Percentiles rank a stretch among this genome's conserved stretches.
These are phyloP conservation scores for Hydrotaea cyrtoneurina DNA, from an alignment of 2,888 invertebrate species.

Conservation along the genomic window DNA sequence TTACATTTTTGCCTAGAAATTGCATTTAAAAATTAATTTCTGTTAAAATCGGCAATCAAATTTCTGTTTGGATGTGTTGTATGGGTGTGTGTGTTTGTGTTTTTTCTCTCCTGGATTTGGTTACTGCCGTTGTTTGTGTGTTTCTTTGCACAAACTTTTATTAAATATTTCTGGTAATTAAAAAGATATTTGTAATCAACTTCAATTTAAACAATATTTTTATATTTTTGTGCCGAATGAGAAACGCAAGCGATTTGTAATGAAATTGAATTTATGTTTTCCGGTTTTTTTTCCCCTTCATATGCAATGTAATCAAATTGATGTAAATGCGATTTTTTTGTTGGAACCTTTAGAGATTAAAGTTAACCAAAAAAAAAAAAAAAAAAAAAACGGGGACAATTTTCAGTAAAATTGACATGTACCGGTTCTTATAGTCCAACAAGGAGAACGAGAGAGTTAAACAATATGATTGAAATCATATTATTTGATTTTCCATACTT, in stretches of 20 bases:
- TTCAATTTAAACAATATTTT: slow-evolving; percentile 56
- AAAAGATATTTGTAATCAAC: slow-evolving; percentile 64
- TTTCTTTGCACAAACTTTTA: slow-evolving; percentile 42
- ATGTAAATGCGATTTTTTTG: slow-evolving; percentile 7
- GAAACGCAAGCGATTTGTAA: neutral
- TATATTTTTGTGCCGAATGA: neutral
- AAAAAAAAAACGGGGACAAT: too few relatives aligned
- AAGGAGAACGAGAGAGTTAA: too few relatives aligned
- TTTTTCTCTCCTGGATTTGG: slow-evolving; percentile 24
- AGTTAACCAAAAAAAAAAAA: too few relatives aligned
- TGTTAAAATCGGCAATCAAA: slow-evolving; percentile 58
- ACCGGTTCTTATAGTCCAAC: too few relatives aligned
- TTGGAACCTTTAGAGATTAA: too few relatives aligned
- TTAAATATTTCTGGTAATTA: slow-evolving; percentile 65
- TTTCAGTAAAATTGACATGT: too few relatives aligned
- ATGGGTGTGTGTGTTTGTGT: too few relatives aligned
- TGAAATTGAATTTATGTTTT: slow-evolving; percentile 9
- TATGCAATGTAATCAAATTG: slow-evolving; percentile 10
- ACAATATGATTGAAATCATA: too few relatives aligned
- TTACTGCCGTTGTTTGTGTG: neutral
- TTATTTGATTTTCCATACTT: too few relatives aligned
- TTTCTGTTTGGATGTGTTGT: neutral
- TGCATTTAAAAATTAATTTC: slow-evolving; percentile 67
- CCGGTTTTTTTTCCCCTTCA: neutral
- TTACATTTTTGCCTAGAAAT: slow-evolving; percentile 62